Evolutionary conservation across 2,113 vertebrate species (phyloP), one percentile per base, ranked within the genome.

Genomic region (Eurypyga helias): DNA sequence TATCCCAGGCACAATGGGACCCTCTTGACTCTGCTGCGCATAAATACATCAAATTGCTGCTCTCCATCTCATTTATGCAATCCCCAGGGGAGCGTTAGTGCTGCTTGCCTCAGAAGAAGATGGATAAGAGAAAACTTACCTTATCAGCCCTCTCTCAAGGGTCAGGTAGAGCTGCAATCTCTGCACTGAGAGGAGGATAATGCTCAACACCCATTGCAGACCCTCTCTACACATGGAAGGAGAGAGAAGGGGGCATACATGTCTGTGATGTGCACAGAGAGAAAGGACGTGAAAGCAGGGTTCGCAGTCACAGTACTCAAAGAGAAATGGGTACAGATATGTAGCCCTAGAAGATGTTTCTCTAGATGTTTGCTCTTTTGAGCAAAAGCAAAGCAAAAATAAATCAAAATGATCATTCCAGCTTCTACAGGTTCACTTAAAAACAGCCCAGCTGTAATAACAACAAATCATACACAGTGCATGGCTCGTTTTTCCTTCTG

Each of bases 401-500:
- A 91, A 86, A 89, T 89, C 25, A 71, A 90, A 90, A 91, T 43
- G 92, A 96, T 81, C 28, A 52, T 78, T 60, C 33, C 45, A 8
- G 25, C 54, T 90, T 70, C 58, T 69, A 61, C 57, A 46, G 43
- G 76, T 89, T 96, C 84, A 69, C 65, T 36, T 57, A 55, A 87
- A 90, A 87, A 15, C 52, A 85, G 48, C 65, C 65, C 81, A 76
- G 52, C 66, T 95, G 43, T 65, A 79, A 93, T 66, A 94, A 79
- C 45, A 87, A 71, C 70, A 89, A 95, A 91, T 95, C 94, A 60
- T 75, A 79, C 64, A 36, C 21, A 52, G 33, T 14, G 29, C 71
- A 23, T 57, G 72, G 61, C 96, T 83, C 18, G 1, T 84, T 97
- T 95, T 94, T 82, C 61, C 70, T 80, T 83, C 87, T 64, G 64